These are phyloP conservation scores for Pachyuromys duprasi DNA, from an alignment of 2,797 vertebrate genomes.

Conservation along the genomic window DNA sequence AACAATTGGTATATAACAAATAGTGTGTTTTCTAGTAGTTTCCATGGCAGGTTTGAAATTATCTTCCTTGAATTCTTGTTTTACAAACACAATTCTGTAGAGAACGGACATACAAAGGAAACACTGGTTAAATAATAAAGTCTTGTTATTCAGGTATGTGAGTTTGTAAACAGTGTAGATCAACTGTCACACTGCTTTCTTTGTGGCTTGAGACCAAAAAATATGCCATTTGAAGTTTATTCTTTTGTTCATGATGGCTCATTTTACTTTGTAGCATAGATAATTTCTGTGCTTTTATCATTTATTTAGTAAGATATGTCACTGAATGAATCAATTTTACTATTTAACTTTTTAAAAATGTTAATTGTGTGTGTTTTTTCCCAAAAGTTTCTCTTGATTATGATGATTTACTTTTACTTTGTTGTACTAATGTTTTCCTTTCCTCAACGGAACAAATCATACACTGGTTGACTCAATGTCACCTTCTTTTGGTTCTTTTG, in stretches of 20 bases:
- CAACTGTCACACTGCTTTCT: neutral
- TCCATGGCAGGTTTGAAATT: neutral
- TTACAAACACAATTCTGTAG: neutral
- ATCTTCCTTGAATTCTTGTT: neutral
- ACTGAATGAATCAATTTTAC: neutral
- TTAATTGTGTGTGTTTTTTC: neutral
- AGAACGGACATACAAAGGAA: neutral
- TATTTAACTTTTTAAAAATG: neutral
- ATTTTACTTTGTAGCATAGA: neutral
- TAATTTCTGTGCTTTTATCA: neutral
- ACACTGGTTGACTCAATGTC: neutral
- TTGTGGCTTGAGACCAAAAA: neutral
- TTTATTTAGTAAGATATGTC: neutral
- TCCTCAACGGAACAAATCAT: neutral
- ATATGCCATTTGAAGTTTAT: neutral
- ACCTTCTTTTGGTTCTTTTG: neutral
- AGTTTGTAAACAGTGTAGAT: neutral
- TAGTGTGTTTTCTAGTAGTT: neutral
- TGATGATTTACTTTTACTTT: neutral
- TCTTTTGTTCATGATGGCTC: neutral
- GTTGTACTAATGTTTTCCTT: neutral
- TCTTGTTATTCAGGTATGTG: neutral
- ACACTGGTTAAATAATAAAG: neutral
- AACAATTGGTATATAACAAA: neutral
- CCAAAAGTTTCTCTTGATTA: neutral